phyloP scores from a whole-genome alignment of 1,140 invertebrate genomes.

The Microplitis demolitor region DNA sequence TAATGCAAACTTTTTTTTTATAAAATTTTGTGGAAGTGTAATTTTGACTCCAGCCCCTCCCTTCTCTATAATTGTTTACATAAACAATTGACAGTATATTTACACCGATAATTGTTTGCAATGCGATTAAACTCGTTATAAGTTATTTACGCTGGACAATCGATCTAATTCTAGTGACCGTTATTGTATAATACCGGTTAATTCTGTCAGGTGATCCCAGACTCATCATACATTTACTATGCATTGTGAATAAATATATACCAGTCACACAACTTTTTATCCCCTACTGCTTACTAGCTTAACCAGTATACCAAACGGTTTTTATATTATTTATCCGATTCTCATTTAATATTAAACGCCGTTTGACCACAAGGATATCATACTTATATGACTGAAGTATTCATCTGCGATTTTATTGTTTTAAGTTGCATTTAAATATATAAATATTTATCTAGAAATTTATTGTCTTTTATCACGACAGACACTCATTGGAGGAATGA shows the following conservation, averaged over 20 bases:
- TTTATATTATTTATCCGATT: not conserved
- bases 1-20: no score
- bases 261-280: not conserved
- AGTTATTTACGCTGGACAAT: slow-evolving; percentile 56
- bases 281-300: not conserved
- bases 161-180: slow-evolving; percentile 44
- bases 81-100: no score
- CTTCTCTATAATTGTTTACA: not conserved
- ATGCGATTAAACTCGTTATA: slow-evolving; percentile 60
- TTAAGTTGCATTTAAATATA: no score
- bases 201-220: not conserved
- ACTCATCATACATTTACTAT: not conserved
- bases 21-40: no score
- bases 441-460: no score
- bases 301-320: not conserved
- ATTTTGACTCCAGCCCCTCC: no score
- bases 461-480: no score
- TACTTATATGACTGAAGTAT: no score
- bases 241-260: not conserved
- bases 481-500: no score
- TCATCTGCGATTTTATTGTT: no score
- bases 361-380: no score
- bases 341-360: no score
- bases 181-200: slow-evolving; percentile 41
- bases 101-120: slow-evolving; percentile 48